Base-by-base conservation (phyloP, 2,888 invertebrate species). In the Syritta pipiens region DNA sequence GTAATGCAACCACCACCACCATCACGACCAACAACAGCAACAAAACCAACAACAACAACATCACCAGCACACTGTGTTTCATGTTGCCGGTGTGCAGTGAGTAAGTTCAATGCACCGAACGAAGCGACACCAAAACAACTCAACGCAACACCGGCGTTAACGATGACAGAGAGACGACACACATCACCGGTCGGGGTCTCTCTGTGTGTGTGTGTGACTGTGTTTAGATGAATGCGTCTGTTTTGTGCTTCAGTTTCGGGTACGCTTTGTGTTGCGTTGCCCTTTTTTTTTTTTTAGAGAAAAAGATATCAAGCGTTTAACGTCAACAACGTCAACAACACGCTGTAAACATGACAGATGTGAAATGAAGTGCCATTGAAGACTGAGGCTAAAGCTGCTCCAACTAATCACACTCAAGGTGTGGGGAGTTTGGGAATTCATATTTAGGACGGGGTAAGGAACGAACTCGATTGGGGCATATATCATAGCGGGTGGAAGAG, bases 1-100 rank as follows among this genome's bases (percentile, higher is more conserved):
- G 77, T 60, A 72, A 60, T 60, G 63, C 69, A 76, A 76, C 71
- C 76, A 69, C 62, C 63, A n/a, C n/a, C n/a, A n/a, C n/a, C n/a
- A n/a, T n/a, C n/a, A n/a, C n/a, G n/a, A n/a, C n/a, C n/a, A n/a
- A n/a, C n/a, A n/a, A n/a, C n/a, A n/a, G n/a, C n/a, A n/a, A n/a
- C n/a, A n/a, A n/a, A n/a, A n/a, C n/a, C n/a, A n/a, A n/a, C n/a
- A n/a, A n/a, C n/a, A n/a, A n/a, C n/a, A n/a, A n/a, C n/a, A n/a
- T n/a, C n/a, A n/a, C n/a, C n/a, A n/a, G n/a, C n/a, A 51, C 76
- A 69, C 57, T 35, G 57, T 63, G 62, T 76, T 76, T 76, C 53
- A 69, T 63, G 69, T 71, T 76, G 76, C 63, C 76, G 74, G 65
- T 74, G 30, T 19, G 17, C 35, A 51, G 42, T 35, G 60, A 49